Conservation (phyloP, 2,113 vertebrate genomes). For the Spea multiplicata region DNA sequence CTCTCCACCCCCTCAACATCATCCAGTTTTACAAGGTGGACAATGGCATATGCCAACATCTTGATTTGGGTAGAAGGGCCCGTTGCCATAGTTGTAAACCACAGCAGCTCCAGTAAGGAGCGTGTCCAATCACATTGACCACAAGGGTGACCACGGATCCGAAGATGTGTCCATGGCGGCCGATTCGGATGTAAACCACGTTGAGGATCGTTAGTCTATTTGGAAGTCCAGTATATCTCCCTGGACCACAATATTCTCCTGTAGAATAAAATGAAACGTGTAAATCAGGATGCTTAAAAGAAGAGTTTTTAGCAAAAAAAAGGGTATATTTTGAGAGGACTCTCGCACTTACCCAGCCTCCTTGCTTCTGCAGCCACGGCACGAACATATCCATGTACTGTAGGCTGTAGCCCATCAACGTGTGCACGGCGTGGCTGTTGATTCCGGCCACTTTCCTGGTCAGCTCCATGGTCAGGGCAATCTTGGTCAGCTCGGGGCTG, state of each 20-base stretch:
- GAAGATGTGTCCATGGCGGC: background rate
- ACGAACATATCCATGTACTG: constrained; percentile 63
- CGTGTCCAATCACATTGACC: too few species aligned
- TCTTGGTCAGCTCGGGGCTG: constrained; percentile 57
- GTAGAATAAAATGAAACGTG: background rate
- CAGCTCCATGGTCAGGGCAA: constrained; percentile 66
- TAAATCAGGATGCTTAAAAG: too few species aligned
- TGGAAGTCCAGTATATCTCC: constrained; percentile 45
- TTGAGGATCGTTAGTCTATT: constrained; percentile 33
- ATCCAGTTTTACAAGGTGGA: too few species aligned
- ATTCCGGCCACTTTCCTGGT: constrained; percentile 60
- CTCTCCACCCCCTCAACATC: too few species aligned
- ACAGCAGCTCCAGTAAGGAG: too few species aligned
- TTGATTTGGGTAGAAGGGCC: too few species aligned
- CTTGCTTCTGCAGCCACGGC: constrained; percentile 65
- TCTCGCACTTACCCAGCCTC: constrained; percentile 60
- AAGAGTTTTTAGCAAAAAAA: background rate
- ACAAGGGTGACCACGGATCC: too few species aligned
- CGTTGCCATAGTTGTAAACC: too few species aligned
- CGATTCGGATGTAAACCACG: background rate
- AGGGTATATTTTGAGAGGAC: background rate
- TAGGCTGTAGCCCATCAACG: constrained; percentile 61
- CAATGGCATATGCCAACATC: too few species aligned
- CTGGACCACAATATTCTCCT: constrained; percentile 47
- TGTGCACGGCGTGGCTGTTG: constrained; percentile 57